Conservation (phyloP, 1,140 invertebrate genomes). For the Pemphigus obesinymphae region DNA sequence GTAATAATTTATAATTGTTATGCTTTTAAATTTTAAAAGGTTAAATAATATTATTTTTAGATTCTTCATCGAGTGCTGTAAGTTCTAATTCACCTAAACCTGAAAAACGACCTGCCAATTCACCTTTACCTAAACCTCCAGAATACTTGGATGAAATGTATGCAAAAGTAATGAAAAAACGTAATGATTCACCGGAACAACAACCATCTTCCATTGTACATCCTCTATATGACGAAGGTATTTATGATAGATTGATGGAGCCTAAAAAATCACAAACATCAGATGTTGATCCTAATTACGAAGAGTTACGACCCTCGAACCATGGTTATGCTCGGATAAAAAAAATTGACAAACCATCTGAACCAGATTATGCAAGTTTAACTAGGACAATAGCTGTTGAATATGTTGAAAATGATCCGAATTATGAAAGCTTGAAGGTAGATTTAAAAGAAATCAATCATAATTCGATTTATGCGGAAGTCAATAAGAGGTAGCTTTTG, state of each 20-base stretch:
- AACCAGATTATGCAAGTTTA: slow-evolving; percentile 47
- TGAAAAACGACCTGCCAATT: slow-evolving; percentile 80
- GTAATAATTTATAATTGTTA: background rate
- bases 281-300: slow-evolving; percentile 47
- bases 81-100: slow-evolving; percentile 77
- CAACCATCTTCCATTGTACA: background rate
- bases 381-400: slow-evolving; percentile 40
- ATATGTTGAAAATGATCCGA: slow-evolving; percentile 44
- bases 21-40: background rate
- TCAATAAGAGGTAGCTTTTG: slow-evolving; percentile 42
- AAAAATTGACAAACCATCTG: slow-evolving; percentile 43
- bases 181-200: slow-evolving; percentile 48
- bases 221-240: background rate
- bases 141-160: slow-evolving; percentile 71
- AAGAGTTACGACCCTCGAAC: slow-evolving; percentile 46
- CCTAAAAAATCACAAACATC: background rate
- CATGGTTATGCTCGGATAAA: slow-evolving; percentile 45
- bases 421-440: slow-evolving; percentile 45
- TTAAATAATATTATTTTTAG: slow-evolving; percentile 49
- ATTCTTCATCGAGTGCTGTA: slow-evolving; percentile 69
- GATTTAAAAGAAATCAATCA: slow-evolving; percentile 45
- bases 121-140: slow-evolving; percentile 71
- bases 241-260: slow-evolving; percentile 32
- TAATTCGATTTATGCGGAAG: slow-evolving; percentile 43
- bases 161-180: slow-evolving; percentile 74